A percentile compares a stretch with the other conserved stretches of the same genome.
Evolutionary conservation across 1,140 invertebrate genomes (phyloP).

Genomic region (Aricia agestis): DNA sequence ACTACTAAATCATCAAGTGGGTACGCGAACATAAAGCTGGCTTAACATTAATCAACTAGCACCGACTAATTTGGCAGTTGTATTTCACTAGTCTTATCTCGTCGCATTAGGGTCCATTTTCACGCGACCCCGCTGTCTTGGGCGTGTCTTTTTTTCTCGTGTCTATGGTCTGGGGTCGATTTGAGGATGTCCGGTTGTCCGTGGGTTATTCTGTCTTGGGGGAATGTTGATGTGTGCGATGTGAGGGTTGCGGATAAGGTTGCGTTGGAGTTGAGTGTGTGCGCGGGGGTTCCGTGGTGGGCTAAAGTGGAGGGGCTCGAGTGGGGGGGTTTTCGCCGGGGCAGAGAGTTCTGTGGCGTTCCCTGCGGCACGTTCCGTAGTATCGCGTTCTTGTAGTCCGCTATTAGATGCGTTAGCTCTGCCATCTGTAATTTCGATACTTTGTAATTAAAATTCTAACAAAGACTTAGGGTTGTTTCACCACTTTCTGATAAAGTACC

Average conservation of each 20-base stretch:
- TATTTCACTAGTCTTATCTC: slow-evolving; percentile 18
- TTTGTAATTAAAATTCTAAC: too few species aligned
- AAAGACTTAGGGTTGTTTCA: too few species aligned
- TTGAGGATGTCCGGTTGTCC: slow-evolving; percentile 88
- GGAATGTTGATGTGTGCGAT: slow-evolving; percentile 69
- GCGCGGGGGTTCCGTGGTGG: slow-evolving; percentile 51
- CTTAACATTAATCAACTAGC: not conserved
- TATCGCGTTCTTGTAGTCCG: slow-evolving; percentile 96
- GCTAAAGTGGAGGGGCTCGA: slow-evolving; percentile 59
- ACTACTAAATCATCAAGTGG: not conserved
- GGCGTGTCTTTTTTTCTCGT: slow-evolving; percentile 77
- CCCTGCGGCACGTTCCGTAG: slow-evolving; percentile 78
- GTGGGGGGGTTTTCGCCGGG: slow-evolving; percentile 68
- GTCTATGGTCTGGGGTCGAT: slow-evolving; percentile 86
- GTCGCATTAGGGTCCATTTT: slow-evolving; percentile 24
- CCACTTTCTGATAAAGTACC: too few species aligned
- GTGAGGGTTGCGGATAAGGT: slow-evolving; percentile 63
- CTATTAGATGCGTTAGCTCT: slow-evolving; percentile 94
- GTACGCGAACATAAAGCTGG: not conserved
- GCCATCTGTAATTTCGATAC: slow-evolving; percentile 78
- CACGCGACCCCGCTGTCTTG: slow-evolving; percentile 76
- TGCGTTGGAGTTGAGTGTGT: slow-evolving; percentile 77
- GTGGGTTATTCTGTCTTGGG: slow-evolving; percentile 62
- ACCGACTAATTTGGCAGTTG: slow-evolving; percentile 12
- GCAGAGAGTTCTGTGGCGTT: slow-evolving; percentile 87